A percentile compares a stretch with the other conserved stretches of the same genome.
Conservation (phyloP, 2,113 vertebrate genomes). For the Carassius gibelio region DNA sequence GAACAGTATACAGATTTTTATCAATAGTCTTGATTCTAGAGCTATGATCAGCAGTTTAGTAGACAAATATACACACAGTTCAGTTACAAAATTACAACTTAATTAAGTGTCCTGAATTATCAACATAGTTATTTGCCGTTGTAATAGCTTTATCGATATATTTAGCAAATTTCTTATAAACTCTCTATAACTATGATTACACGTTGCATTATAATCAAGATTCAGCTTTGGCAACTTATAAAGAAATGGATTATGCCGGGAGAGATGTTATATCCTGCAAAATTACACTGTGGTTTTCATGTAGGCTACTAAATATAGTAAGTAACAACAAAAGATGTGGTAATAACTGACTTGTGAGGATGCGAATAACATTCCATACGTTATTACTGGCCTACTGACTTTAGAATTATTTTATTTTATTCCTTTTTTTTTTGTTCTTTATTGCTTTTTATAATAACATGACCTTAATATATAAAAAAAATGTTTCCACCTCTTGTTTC, state of each 20-base stretch:
- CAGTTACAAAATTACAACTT: background rate
- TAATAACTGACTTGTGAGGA: constrained; percentile 68
- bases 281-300: background rate
- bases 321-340: constrained; percentile 47
- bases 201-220: constrained; percentile 28
- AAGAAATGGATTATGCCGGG: constrained; percentile 4
- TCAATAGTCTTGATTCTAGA: constrained; percentile 10
- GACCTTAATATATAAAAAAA: constrained; percentile 73
- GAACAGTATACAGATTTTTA: constrained; percentile 2
- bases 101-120: constrained; percentile 13
- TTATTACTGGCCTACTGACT: constrained; percentile 76
- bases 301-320: background rate
- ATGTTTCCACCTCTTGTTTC: constrained; percentile 53
- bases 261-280: background rate
- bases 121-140: constrained; percentile 29
- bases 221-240: background rate
- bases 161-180: constrained; percentile 6
- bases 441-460: constrained; percentile 68
- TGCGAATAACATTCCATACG: constrained; percentile 70
- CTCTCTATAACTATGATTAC: constrained; percentile 9
- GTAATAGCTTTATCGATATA: constrained; percentile 9
- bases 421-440: constrained; percentile 56
- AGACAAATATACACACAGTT: constrained; percentile 13
- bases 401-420: constrained; percentile 5
- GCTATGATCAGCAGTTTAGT: background rate